A percentile compares a stretch with the other conserved stretches of the same genome.
Conservation (phyloP, 2,888 invertebrate genomes). For the Epirrhoe alternata region DNA sequence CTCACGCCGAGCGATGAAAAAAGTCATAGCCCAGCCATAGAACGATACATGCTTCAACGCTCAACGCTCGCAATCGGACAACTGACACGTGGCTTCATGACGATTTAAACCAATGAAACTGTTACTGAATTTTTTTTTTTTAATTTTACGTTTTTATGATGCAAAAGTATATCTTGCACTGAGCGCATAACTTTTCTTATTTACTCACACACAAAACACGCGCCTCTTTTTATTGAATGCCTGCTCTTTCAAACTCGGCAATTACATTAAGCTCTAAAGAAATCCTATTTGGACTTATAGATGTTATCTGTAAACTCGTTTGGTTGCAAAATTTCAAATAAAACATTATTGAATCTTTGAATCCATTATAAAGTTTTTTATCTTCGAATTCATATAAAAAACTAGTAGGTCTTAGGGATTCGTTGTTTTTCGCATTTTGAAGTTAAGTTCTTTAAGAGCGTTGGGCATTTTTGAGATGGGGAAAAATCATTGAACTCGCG, state of each 20-base stretch:
- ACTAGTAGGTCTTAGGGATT: background rate
- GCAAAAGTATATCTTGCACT: background rate
- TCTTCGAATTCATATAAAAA: background rate
- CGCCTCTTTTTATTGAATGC: constrained; percentile 17
- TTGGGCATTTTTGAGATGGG: too few relatives aligned
- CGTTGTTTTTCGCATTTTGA: too few relatives aligned
- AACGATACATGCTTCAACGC: too few relatives aligned
- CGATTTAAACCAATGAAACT: too few relatives aligned
- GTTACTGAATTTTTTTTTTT: too few relatives aligned
- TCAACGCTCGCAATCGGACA: too few relatives aligned
- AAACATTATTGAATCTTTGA: background rate
- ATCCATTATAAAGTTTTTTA: background rate
- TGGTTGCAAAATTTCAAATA: background rate
- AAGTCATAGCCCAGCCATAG: too few relatives aligned
- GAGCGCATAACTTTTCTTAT: constrained; percentile 5
- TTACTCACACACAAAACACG: constrained; percentile 19
- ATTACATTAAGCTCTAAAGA: constrained; percentile 19
- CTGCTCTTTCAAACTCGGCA: constrained; percentile 21
- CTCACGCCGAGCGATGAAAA: too few relatives aligned
- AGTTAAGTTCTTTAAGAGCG: too few relatives aligned
- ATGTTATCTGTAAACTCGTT: background rate
- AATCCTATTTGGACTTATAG: constrained; percentile 4
- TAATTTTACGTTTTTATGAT: too few relatives aligned
- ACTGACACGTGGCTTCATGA: too few relatives aligned
- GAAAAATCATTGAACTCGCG: too few relatives aligned